Evolutionary conservation across 2,888 invertebrate species (phyloP), one percentile per base, ranked within the genome.

Genomic region (Pachycephus smyrnensis): DNA sequence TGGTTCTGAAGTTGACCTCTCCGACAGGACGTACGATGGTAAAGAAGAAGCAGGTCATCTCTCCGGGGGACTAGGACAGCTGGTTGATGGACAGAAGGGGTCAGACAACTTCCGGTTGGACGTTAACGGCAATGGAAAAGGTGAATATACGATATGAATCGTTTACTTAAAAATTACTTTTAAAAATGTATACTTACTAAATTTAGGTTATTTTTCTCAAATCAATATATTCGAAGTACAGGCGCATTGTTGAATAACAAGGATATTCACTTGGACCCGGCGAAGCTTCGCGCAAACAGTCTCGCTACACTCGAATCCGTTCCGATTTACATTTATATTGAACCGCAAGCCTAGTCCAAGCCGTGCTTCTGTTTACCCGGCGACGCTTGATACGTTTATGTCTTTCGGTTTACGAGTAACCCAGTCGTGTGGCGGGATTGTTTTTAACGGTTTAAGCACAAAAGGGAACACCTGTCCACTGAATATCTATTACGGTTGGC

Each of bases 1-100:
- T 88, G 94, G 95, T 77, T 93, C 95, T 80, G 96, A 96, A 88
- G 93, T 96, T 86, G 96, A 96, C 91, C 93, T 97, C 77, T 94
- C 95, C 79, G 97, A 97, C 92, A 93, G 94, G 84, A 96, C 95
- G 35, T 97, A 96, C 92, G 97, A 97, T 90, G 96, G 96, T 73
- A 92, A 92, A 79, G 94, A 94, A 86, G 94, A 94, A 87, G 93
- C 92, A 79, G 94, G 94, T 84, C 93, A 93, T 83, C 93, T 95
- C 84, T 93, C 93, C 81, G 94, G 94, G 76, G 97, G 97, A 30
- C 92, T 97, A 78, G 97, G 97, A 77, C 96, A 96, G 91, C 93
- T 97, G 86, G 94, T 95, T 75, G 96, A 97, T 90, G 96, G 96
- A 31, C 94, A 95, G 85, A 94, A 94, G 88, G 96, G 96, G 80